These are phyloP conservation scores for Magallana ariakensis DNA, from an alignment of 1,140 invertebrate genomes.

Conservation along the genomic window DNA sequence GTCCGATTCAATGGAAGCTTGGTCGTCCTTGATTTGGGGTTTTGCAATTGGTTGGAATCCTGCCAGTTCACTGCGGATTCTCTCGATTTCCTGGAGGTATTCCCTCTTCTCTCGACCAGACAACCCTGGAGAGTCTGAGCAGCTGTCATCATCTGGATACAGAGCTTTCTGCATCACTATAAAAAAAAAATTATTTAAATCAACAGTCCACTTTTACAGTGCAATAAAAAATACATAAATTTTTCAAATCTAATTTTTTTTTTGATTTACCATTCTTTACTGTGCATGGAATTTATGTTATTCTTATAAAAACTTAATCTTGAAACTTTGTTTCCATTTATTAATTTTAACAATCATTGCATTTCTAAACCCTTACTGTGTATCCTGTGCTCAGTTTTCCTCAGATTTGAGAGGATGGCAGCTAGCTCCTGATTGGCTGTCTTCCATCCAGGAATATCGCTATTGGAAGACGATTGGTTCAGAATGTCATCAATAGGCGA, in stretches of 20 bases:
- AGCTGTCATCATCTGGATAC: slow-evolving; percentile 76
- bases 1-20: slow-evolving; percentile 67
- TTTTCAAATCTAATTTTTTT: no score
- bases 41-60: slow-evolving; percentile 76
- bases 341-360: no score
- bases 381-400: slow-evolving; percentile 83
- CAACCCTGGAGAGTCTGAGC: slow-evolving; percentile 64
- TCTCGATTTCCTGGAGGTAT: slow-evolving; percentile 74
- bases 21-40: slow-evolving; percentile 63
- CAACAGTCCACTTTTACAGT: background rate
- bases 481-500: slow-evolving; percentile 74
- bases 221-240: background rate
- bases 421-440: slow-evolving; percentile 81
- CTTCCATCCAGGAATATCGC: slow-evolving; percentile 77
- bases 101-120: slow-evolving; percentile 67
- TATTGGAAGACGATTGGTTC: slow-evolving; percentile 67
- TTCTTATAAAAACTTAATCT: no score
- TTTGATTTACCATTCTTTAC: no score
- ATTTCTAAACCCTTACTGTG: slow-evolving; percentile 78
- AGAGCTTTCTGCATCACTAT: slow-evolving; percentile 79
- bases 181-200: slow-evolving; percentile 55
- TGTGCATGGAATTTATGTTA: no score
- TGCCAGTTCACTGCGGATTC: slow-evolving; percentile 73
- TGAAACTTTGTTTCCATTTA: no score
- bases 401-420: slow-evolving; percentile 83